Percentiles rank a stretch among this genome's conserved stretches.
phyloP scores from a whole-genome alignment of 92 coral and sea anemone species.

The Montipora capitata region DNA sequence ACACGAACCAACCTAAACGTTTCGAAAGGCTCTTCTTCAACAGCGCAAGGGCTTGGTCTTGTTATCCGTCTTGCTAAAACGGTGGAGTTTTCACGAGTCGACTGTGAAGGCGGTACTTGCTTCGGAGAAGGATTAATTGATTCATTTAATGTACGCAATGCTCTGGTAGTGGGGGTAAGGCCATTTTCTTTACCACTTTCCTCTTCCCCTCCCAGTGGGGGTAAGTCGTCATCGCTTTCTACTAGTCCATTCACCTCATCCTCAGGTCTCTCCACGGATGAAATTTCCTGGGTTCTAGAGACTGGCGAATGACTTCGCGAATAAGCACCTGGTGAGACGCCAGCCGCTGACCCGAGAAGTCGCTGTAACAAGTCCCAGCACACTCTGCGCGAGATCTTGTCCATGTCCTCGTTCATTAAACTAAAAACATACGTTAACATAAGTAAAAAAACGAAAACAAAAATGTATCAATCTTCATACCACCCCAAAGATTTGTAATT shows the following conservation, averaged over 20 bases:
- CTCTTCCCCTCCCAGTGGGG: constrained; percentile 72
- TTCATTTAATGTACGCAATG: background rate
- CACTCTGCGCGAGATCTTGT: constrained; percentile 85
- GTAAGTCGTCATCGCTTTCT: constrained; percentile 61
- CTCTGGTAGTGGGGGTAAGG: background rate
- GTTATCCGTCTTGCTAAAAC: background rate
- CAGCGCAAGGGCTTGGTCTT: background rate
- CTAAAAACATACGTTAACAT: background rate
- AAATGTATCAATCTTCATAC: too few species aligned
- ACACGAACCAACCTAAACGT: constrained; percentile 37
- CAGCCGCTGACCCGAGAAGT: constrained; percentile 86
- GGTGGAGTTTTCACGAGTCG: background rate
- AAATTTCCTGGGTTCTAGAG: constrained; percentile 41
- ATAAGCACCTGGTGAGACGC: constrained; percentile 43
- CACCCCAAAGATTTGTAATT: too few species aligned
- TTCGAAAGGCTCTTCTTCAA: constrained; percentile 1
- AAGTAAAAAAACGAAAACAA: background rate
- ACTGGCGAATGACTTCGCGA: constrained; percentile 14
- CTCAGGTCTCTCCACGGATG: constrained; percentile 23
- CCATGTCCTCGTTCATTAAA: constrained; percentile 42
- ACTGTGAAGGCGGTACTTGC: background rate
- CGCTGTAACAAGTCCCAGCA: constrained; percentile 89
- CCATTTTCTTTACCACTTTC: constrained; percentile 55
- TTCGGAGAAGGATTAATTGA: background rate
- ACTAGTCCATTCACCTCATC: constrained; percentile 12